phyloP scores from a whole-genome alignment of 2,113 vertebrate species.

The Nycticebus coucang region DNA sequence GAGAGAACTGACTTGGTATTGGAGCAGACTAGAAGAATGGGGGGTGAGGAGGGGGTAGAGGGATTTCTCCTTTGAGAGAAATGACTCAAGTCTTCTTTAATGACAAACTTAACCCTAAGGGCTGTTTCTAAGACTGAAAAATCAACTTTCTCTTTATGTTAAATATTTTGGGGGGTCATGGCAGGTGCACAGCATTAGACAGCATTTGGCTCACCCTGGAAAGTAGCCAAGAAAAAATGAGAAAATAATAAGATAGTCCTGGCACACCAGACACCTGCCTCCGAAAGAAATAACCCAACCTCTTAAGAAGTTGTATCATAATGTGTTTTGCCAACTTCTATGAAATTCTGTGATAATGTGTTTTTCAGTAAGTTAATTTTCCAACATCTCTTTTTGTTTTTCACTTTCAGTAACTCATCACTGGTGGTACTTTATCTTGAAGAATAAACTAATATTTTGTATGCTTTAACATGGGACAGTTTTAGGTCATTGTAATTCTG shows the following conservation, averaged over 20 bases:
- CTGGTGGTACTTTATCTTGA: slow-evolving; percentile 87
- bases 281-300: not conserved
- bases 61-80: not conserved
- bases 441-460: slow-evolving; percentile 82
- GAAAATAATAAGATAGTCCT: slow-evolving; percentile 47
- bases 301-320: slow-evolving; percentile 3
- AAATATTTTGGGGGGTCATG: not conserved
- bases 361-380: slow-evolving; percentile 73
- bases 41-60: slow-evolving; percentile 9
- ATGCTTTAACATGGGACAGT: slow-evolving; percentile 76
- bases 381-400: slow-evolving; percentile 70
- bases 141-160: slow-evolving; percentile 43
- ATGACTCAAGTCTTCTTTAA: slow-evolving; percentile 58
- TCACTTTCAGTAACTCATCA: slow-evolving; percentile 75
- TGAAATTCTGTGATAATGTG: slow-evolving; percentile 44
- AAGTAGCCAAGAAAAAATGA: slow-evolving; percentile 67
- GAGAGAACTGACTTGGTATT: not conserved
- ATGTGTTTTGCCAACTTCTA: slow-evolving; percentile 12
- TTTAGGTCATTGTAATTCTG: slow-evolving; percentile 78
- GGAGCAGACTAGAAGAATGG: slow-evolving; percentile 1
- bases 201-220: slow-evolving; percentile 77
- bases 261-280: slow-evolving; percentile 60
- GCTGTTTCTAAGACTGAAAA: slow-evolving; percentile 66
- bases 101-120: slow-evolving; percentile 74
- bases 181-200: not conserved